A percentile compares a stretch with the other conserved stretches of the same genome.
phyloP scores from a whole-genome alignment of 2,888 invertebrate genomes.

The Drosophila merina region DNA sequence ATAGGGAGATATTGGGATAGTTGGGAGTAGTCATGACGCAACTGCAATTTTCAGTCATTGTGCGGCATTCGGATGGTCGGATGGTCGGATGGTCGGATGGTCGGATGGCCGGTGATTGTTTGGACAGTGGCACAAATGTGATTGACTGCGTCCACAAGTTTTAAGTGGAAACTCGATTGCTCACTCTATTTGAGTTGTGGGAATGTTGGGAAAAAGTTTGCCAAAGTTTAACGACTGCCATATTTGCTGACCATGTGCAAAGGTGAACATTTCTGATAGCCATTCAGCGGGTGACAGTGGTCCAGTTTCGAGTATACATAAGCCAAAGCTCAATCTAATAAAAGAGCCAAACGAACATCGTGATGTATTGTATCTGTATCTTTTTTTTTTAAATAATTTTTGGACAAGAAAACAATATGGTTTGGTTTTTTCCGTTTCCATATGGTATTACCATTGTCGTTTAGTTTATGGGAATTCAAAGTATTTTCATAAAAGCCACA shows the following conservation, averaged over 20 bases:
- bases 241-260: conserved; percentile 16
- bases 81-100: conserved; percentile 11
- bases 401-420: not conserved
- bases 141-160: conserved; percentile 33
- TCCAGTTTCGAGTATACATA: too few relatives aligned
- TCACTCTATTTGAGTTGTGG: conserved; percentile 33
- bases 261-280: conserved; percentile 14
- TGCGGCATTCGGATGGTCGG: conserved; percentile 20
- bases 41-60: conserved; percentile 43
- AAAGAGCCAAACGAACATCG: too few relatives aligned
- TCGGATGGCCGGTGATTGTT: conserved; percentile 25
- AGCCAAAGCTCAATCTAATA: too few relatives aligned
- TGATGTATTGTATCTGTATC: too few relatives aligned
- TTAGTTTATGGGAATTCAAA: conserved; percentile 51
- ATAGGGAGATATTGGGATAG: conserved; percentile 18
- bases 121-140: conserved; percentile 38
- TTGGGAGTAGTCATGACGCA: conserved; percentile 21
- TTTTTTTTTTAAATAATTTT: not conserved
- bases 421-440: not conserved
- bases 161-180: conserved; percentile 34
- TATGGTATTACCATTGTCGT: conserved; percentile 26
- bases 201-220: conserved; percentile 27
- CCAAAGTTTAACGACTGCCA: conserved; percentile 30
- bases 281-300: conserved; percentile 15
- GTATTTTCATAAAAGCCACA: conserved; percentile 57